Conservation (phyloP, 2,888 invertebrate species). For the Drosophila affinis region DNA sequence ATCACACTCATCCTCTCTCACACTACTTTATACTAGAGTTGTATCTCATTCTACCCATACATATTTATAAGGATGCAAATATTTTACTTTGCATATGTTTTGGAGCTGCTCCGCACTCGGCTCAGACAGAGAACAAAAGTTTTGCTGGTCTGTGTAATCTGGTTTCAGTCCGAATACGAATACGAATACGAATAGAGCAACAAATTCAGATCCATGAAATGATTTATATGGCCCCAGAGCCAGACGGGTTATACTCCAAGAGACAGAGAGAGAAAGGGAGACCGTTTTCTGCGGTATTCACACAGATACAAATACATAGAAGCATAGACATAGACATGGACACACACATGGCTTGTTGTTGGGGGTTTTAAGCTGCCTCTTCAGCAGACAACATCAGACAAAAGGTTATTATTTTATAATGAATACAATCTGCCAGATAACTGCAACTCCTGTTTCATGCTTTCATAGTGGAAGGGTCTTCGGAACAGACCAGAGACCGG, state of each 20-base stretch:
- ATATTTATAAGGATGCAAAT: slow-evolving; percentile 83
- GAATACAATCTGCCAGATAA: slow-evolving; percentile 71
- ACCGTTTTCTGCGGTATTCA: background rate
- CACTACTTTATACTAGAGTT: no score
- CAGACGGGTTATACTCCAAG: slow-evolving; percentile 31
- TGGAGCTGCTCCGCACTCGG: slow-evolving; percentile 11
- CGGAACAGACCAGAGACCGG: background rate
- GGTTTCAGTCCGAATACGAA: slow-evolving; percentile 24
- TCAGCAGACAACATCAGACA: slow-evolving; percentile 62
- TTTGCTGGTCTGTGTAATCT: slow-evolving; percentile 45
- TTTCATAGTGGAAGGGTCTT: slow-evolving; percentile 9
- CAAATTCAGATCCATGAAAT: slow-evolving; percentile 49
- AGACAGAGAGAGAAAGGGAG: background rate
- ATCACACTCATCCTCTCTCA: slow-evolving; percentile 21
- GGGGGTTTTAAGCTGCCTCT: slow-evolving; percentile 44
- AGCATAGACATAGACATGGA: slow-evolving; percentile 14
- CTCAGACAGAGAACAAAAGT: slow-evolving; percentile 29
- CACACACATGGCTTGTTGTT: slow-evolving; percentile 21
- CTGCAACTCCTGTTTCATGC: slow-evolving; percentile 43
- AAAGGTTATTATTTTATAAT: slow-evolving; percentile 81
- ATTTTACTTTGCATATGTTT: slow-evolving; percentile 83
- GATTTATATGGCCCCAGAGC: slow-evolving; percentile 46
- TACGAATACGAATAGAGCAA: slow-evolving; percentile 7
- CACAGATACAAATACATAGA: background rate
- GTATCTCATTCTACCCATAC: slow-evolving; percentile 67